Evolutionary conservation across 2,888 invertebrate species (phyloP), one percentile per base, ranked within the genome.

Genomic region (Dusona sp.): DNA sequence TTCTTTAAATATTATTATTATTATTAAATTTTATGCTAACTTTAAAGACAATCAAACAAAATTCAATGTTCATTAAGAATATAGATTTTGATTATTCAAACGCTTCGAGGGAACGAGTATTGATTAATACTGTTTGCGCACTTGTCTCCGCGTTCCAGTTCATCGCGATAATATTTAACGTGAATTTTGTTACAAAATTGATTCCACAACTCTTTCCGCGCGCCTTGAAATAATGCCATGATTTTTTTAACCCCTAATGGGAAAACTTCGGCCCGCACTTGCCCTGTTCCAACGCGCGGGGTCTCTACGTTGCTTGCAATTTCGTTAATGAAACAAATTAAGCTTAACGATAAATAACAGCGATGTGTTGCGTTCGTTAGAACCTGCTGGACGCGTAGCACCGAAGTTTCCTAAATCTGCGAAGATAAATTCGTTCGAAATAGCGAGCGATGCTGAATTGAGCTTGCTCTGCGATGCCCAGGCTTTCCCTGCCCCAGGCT

Each of bases 361-460:
- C 36, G 3, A 22, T 45, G 16, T 61, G n/a, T 29, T 22, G n/a
- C n/a, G 48, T 85, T 61, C n/a, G 79, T 75, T 95, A 93, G 93
- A 94, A 88, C 94, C 94, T 22, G 92, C 94, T 77, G 94, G 94
- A 88, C 91, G 91, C 45, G 92, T 94, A 54, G 91, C 93, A 29
- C 94, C 94, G 48, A 94, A 93, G 90, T 93, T 94, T 80, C 93
- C 94, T 57, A 94, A 93, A 88, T 92, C 92, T 68, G 95, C 96
- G 90, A 96, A 96, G 92, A 92, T 92, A 38, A 90, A 92, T 86
- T 92, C 92, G 51, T 92, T 92, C 80, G 92, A 92, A 79, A 86
- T 91, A 82, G 88, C 87, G 25, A 86, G 72, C 74, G 94, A 93
- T 88, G 90, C 94, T 87, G 94, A 95, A 84, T 84, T 91, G 77